Evolutionary conservation across 2,888 invertebrate genomes (phyloP), one percentile per base, ranked within the genome.

Genomic region (Protophormia terraenovae): DNA sequence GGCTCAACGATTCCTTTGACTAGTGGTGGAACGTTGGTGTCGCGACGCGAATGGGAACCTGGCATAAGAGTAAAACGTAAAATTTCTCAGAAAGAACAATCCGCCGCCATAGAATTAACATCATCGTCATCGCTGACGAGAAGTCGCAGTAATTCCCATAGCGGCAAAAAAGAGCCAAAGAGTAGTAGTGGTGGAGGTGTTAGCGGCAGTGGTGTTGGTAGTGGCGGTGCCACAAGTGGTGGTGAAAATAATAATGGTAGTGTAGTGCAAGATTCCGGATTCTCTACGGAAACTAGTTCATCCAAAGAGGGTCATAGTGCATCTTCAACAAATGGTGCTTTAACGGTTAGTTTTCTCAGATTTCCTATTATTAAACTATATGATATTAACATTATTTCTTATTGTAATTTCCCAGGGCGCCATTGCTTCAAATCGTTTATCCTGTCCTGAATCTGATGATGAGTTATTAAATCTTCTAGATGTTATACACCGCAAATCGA

Each of bases 221-320:
- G 50, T 89, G 75, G 45, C 10, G 75, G 75, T 14, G 66, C 73
- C 12, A 60, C 85, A 24, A 78, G 69, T 22, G 78, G 64, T 71
- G 95, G 94, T 86, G 93, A 93, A 88, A 94, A 93, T 83, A 94
- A 93, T 83, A 94, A 93, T 87, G 93, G 93, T 53, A 94, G 94
- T 77, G 94, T 95, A 84, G 94, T 96, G 27, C 96, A 96, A 90
- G 97, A 97, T 93, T 97, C 97, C 66, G 97, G 97, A 76, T 97
- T 97, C 93, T 97, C 97, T 92, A 97, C 97, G 84, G 97, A 97
- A 93, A 97, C 97, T 71, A 97, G 96, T 73, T 96, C 96, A 90
- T 96, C 96, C 89, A 96, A 96, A 92, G 96, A 96, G 91, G 96
- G 96, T 87, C 96, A 96, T 90, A 95, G 95, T 90, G 94, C 95